Conservation (phyloP, 2,797 vertebrate genomes). For the Anguilla marmorata region DNA sequence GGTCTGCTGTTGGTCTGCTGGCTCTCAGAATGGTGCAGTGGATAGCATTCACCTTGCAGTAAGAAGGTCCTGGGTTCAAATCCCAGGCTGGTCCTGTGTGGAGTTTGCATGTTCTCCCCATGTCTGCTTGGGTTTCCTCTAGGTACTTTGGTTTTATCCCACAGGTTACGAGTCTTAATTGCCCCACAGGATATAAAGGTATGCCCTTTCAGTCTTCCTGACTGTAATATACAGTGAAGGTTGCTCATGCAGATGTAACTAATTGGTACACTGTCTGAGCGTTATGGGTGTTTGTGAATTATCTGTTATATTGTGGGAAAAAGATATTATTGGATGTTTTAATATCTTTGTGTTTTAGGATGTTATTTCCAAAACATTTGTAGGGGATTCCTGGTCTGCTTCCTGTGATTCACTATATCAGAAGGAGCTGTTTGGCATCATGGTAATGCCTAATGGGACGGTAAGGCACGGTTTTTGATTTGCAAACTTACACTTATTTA, state of each 20-base stretch:
- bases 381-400: background rate
- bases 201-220: background rate
- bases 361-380: background rate
- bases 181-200: background rate
- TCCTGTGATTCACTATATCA: constrained; percentile 19
- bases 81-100: background rate
- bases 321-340: background rate
- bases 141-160: too few relatives aligned
- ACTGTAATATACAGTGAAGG: background rate
- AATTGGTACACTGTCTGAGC: background rate
- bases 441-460: too few relatives aligned
- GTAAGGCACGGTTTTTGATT: too few relatives aligned
- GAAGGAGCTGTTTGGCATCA: background rate
- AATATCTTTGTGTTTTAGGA: background rate
- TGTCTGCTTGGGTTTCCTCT: too few relatives aligned
- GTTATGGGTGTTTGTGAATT: background rate
- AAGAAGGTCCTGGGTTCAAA: background rate
- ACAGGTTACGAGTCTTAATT: too few relatives aligned
- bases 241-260: background rate
- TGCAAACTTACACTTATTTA: too few relatives aligned
- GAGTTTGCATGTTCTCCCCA: too few relatives aligned
- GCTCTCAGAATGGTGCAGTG: too few relatives aligned
- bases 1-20: too few relatives aligned
- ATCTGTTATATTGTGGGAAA: background rate
- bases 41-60: too few relatives aligned